Percentiles rank a stretch among this genome's conserved stretches.
Conservation (phyloP, 1,140 invertebrate species). For the Lepidurus arcticus region DNA sequence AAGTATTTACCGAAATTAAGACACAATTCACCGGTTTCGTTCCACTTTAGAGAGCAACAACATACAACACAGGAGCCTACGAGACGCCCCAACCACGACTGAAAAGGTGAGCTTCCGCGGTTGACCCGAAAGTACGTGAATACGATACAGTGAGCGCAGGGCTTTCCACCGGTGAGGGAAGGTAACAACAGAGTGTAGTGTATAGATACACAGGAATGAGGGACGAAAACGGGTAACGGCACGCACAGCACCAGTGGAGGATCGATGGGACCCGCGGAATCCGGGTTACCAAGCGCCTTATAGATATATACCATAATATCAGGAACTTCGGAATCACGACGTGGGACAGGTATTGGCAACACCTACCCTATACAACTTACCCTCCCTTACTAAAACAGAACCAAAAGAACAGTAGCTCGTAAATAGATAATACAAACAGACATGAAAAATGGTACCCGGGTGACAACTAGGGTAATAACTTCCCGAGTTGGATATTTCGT, state of each 20-base stretch:
- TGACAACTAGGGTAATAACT: too few species aligned
- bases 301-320: not conserved
- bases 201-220: not conserved
- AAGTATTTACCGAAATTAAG: not conserved
- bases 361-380: not conserved
- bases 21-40: not conserved
- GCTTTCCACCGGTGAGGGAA: not conserved
- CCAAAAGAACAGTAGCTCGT: too few species aligned
- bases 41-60: not conserved
- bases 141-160: not conserved
- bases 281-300: not conserved
- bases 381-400: not conserved
- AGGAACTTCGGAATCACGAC: not conserved
- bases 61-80: not conserved
- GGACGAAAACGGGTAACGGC: not conserved
- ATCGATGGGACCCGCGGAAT: conserved; percentile 11
- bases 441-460: too few species aligned
- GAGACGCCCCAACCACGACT: not conserved
- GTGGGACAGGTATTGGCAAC: not conserved
- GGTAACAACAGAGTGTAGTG: not conserved
- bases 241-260: not conserved
- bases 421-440: too few species aligned
- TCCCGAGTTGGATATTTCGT: too few species aligned
- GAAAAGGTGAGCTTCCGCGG: not conserved
- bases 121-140: not conserved